Conservation (phyloP, 37 sponge, comb jelly and placozoan genomes). For the Crambe crambe region DNA sequence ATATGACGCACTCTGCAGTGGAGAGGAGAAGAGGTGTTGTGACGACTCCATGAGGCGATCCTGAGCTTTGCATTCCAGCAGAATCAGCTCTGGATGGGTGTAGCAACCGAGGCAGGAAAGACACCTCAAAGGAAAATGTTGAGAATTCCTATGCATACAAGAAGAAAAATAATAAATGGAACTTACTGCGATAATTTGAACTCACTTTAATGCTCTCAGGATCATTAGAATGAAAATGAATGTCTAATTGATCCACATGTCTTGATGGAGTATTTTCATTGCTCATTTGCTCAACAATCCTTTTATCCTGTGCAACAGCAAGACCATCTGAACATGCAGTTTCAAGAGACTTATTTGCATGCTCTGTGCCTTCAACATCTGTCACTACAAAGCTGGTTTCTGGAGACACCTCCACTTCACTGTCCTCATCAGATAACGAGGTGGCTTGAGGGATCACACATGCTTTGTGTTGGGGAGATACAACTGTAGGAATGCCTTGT, state of each 20-base stretch:
- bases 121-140: slow-evolving; percentile 3
- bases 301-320: not conserved
- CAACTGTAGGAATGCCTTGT: no score
- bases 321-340: not conserved
- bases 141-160: not conserved
- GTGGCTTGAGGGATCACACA: not conserved
- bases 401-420: no score
- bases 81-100: not conserved
- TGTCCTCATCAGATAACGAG: no score
- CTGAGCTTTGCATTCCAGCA: not conserved
- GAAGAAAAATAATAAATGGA: not conserved
- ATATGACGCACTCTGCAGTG: not conserved
- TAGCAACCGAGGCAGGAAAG: not conserved
- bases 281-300: no score
- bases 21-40: not conserved
- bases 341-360: not conserved
- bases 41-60: not conserved
- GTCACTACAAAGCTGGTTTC: no score
- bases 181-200: no score
- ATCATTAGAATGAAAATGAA: not conserved
- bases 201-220: not conserved
- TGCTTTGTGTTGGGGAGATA: not conserved
- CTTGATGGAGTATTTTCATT: not conserved
- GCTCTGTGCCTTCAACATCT: not conserved
- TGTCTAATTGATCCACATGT: not conserved